These are phyloP conservation scores for Chrysolina americana DNA, from an alignment of 2,888 invertebrate genomes.

Conservation along the genomic window DNA sequence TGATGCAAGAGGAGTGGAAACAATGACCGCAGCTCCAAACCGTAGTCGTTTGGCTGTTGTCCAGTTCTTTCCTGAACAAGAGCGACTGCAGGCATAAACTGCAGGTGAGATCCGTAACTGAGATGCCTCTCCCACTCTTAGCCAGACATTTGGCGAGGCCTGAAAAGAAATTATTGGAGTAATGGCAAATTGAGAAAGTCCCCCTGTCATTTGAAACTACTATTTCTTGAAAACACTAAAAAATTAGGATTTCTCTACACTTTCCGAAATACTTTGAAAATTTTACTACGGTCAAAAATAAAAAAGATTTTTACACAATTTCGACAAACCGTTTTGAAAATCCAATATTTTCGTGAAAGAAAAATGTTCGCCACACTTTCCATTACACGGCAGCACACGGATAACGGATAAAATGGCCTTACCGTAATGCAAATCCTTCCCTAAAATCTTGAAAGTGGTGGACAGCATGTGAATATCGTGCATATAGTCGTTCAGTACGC, in stretches of 20 bases:
- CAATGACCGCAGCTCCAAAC: constrained; percentile 68
- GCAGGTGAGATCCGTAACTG: constrained; percentile 62
- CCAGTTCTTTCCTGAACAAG: constrained; percentile 53
- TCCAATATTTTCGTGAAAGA: too few species aligned
- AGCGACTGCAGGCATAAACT: constrained; percentile 64
- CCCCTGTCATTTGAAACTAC: neutral
- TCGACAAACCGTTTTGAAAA: too few species aligned
- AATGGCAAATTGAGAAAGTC: neutral
- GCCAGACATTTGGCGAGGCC: constrained; percentile 65
- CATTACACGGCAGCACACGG: neutral
- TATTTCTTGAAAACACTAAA: too few species aligned
- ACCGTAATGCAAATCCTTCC: constrained; percentile 78
- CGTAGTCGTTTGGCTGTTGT: constrained; percentile 57
- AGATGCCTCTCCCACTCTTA: constrained; percentile 62
- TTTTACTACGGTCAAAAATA: too few species aligned
- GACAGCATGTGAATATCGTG: constrained; percentile 82
- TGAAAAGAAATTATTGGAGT: constrained; percentile 53
- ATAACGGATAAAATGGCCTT: constrained; percentile 43
- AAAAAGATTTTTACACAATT: too few species aligned
- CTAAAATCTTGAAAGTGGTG: constrained; percentile 77
- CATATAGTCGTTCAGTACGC: constrained; percentile 83
- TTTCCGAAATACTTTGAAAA: too few species aligned
- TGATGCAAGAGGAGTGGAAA: constrained; percentile 62
- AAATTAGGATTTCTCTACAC: too few species aligned
- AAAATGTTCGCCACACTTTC: too few species aligned